Evolutionary conservation across 2,888 invertebrate genomes (phyloP), one percentile per base, ranked within the genome.

Genomic region (Latheticus oryzae): DNA sequence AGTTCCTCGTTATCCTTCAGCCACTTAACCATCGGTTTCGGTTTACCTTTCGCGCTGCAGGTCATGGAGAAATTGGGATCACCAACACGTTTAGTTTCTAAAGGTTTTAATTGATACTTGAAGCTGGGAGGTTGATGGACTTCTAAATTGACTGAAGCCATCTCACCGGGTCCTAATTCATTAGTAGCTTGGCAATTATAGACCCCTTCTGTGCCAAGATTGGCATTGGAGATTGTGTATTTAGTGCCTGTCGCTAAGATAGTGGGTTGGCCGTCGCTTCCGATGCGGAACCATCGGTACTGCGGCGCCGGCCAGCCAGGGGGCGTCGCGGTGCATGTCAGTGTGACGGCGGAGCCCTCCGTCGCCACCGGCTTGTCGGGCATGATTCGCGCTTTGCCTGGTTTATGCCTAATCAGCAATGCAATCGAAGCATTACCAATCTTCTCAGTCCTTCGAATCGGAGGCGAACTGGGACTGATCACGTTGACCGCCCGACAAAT

Each of bases 261-360:
- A 30, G 85, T 84, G 2, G 84, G 82, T 65, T 88, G 87, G 0
- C 83, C 77, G 3, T 86, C 84, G 1, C 82, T 83, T 58, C 87
- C 87, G 70, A 92, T 90, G 48, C 89, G 85, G 84, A 92, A 93
- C 95, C 95, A 95, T 53, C 91, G 85, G 78, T 89, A 95, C 72
- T 91, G 89, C 0, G 95, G 93, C 13, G 89, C 89, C 0, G 95
- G 95, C 89, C 93, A 95, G n/a, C 95, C 95, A 0, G 93, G 91
- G 0, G 95, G 95, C 63, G 86, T 88, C 0, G 95, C 93, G 26
- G 87, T 88, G 73, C 95, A 95, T 0, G 91, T 92, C 7, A 93
- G 82, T 1, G 91, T 93, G 1, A 91, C 91, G 0, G 89, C 87
- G 1, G 89, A 85, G 1, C 92, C 93, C 72, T 94, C 93, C 52